Base-by-base conservation (phyloP, 2,888 invertebrate species). In the Pachycephus smyrnensis region DNA sequence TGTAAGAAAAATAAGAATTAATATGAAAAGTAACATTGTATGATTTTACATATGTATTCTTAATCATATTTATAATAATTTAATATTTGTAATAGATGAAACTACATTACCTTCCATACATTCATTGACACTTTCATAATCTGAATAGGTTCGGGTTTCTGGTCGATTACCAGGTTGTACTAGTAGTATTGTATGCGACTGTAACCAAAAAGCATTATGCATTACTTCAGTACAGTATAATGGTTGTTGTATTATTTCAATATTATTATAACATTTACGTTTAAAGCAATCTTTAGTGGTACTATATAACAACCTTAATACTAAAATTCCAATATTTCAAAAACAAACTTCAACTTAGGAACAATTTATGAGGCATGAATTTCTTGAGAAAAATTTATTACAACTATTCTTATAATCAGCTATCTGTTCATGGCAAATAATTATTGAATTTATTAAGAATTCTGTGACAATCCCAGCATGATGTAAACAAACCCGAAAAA, bases 51-150 rank as follows among this genome's bases (percentile, higher is more conserved):
- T 73, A 69, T 77, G 32, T 23, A 31, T 37, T 1, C 15, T 55
- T 55, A 55, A 55, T 55, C 33, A 75, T 73, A 75, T 68, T 76
- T 23, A 55, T 69, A 77, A n/a, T 73, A 80, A 12, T 78, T 75
- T 73, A 68, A 33, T 37, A 71, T n/a, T 69, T 37, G 37, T n/a
- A 76, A 73, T n/a, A 40, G 23, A 30, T 15, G 30, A 9, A 23
- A 40, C 23, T 73, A 69, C 80, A 87, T 87, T 92, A 94, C 98
- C 98, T 93, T 99, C 99, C 96, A 99, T 96, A 90, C 98, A 98
- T 89, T 99, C 99, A 88, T 98, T 99, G 12, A 99, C 96, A 80
- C 98, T 97, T 91, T 99, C 99, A 89, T 99, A 99, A 92, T 99
- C 99, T 0, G 98, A 98, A 92, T 99, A 99, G 0, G 99, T 99